phyloP scores from a whole-genome alignment of 2,113 vertebrate genomes.

The Syrrhaptes paradoxus region DNA sequence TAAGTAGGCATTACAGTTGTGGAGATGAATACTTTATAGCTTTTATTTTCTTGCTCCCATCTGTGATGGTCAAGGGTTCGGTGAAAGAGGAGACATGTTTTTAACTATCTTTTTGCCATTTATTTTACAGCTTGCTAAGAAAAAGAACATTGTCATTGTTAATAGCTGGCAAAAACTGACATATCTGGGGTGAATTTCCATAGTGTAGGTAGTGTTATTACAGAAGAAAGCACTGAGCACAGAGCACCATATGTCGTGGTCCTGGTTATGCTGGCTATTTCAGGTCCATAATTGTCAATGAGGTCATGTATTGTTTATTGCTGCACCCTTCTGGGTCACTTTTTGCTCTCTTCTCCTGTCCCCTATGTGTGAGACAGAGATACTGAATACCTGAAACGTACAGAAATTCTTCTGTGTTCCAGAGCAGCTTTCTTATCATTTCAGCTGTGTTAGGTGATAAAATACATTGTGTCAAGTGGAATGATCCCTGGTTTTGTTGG shows the following conservation, averaged over 20 bases:
- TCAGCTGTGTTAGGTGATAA: neutral
- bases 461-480: neutral
- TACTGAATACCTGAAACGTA: neutral
- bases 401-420: neutral
- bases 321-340: neutral
- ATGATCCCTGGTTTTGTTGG: neutral
- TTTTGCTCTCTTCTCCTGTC: neutral
- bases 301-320: neutral
- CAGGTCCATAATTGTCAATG: neutral
- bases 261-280: neutral
- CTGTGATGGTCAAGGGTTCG: neutral
- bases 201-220: neutral
- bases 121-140: neutral
- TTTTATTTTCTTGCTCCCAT: neutral
- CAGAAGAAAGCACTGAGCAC: neutral
- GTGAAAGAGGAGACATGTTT: neutral
- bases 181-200: constrained; percentile 11
- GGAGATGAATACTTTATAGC: neutral
- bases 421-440: neutral
- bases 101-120: neutral
- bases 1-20: neutral
- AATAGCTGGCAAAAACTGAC: constrained; percentile 24
- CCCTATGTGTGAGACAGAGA: neutral
- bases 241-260: neutral
- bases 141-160: neutral